Percentiles rank a stretch among this genome's conserved stretches.
phyloP scores from a whole-genome alignment of 2,113 vertebrate genomes.

The Ifrita kowaldi region DNA sequence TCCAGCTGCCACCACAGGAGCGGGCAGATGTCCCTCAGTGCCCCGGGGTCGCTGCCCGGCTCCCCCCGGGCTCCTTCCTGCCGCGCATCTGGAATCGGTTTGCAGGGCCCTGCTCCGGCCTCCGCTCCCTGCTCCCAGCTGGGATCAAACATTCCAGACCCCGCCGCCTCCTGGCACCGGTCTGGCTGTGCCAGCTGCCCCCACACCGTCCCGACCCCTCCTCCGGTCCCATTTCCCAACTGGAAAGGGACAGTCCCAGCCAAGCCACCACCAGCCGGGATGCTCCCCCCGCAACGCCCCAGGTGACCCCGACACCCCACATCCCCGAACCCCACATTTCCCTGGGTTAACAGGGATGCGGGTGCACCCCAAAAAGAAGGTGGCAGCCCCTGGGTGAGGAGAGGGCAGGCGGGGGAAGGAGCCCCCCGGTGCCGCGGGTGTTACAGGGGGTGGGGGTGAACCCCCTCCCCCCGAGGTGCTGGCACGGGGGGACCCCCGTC shows the following conservation, averaged over 20 bases:
- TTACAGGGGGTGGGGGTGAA: accelerated
- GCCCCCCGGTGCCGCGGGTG: accelerated
- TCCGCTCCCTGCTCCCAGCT: not conserved
- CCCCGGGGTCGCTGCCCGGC: accelerated
- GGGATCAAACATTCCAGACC: not conserved
- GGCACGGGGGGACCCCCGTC: not conserved
- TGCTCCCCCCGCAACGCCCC: accelerated
- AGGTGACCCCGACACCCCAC: not conserved
- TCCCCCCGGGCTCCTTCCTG: not conserved
- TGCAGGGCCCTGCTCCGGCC: not conserved
- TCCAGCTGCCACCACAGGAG: not conserved
- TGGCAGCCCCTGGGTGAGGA: accelerated
- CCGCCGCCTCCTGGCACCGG: not conserved
- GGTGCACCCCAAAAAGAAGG: accelerated
- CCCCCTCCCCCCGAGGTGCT: not conserved
- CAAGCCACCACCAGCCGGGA: accelerated
- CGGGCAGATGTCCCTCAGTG: accelerated
- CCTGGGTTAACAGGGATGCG: accelerated
- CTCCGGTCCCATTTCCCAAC: accelerated
- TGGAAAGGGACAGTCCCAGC: not conserved
- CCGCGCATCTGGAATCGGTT: not conserved
- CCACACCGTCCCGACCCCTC: accelerated
- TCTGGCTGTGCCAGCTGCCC: not conserved
- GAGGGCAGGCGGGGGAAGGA: not conserved
- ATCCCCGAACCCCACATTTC: not conserved